Conservation (phyloP, 2,113 vertebrate species). For the Calcarius ornatus region DNA sequence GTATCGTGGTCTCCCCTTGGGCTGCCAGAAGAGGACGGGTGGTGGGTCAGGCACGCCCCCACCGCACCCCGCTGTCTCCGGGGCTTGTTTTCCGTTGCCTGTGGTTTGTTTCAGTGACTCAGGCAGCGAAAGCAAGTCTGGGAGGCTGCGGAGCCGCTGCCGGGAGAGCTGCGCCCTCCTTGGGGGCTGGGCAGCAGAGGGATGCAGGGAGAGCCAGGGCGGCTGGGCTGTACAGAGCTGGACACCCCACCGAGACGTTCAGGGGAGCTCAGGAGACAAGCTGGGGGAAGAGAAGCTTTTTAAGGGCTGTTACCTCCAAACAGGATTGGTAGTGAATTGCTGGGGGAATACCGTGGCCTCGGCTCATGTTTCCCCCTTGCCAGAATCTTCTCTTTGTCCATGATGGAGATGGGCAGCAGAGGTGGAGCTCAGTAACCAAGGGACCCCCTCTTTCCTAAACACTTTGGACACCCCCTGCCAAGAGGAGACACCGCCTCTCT, state of each 20-base stretch:
- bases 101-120: slow-evolving; percentile 78
- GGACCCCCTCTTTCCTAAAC: background rate
- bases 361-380: background rate
- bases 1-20: background rate
- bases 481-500: background rate
- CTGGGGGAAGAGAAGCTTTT: background rate
- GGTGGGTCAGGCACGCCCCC: background rate
- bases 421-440: background rate
- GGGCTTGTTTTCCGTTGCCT: slow-evolving; percentile 98
- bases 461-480: background rate
- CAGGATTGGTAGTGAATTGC: background rate
- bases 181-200: background rate
- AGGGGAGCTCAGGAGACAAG: background rate
- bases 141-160: slow-evolving; percentile 65
- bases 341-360: background rate
- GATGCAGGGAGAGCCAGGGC: background rate
- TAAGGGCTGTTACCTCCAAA: background rate
- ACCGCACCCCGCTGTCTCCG: slow-evolving; percentile 34
- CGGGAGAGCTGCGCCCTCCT: background rate
- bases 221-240: background rate
- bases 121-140: slow-evolving; percentile 99
- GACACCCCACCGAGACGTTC: background rate
- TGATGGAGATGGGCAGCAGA: background rate
- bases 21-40: background rate
- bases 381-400: background rate